Conservation (phyloP, 2,113 vertebrate species). For the zebrafish (Danio rerio) region GRCz12tu NC_133188.1:49759501-49760000, state of each 20-base stretch:
- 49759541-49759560: too few species aligned
- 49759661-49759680: slow-evolving; percentile 34
- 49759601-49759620: not conserved
- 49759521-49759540: not conserved
- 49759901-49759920: too few species aligned
- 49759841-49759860: not conserved
- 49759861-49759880: not conserved
- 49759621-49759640: not conserved
- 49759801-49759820: not conserved
- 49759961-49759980: too few species aligned
- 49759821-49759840: not conserved
- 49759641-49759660: not conserved
- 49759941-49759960: too few species aligned
- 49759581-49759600: not conserved
- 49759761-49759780: not conserved
- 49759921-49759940: too few species aligned
- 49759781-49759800: not conserved
- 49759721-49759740: slow-evolving; percentile 3
- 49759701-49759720: not conserved
- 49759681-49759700: not conserved
- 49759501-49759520: not conserved
- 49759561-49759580: not conserved
- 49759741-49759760: not conserved
- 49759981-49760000: too few species aligned
- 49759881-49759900: too few species aligned